Evolutionary conservation across 2,797 vertebrate species (phyloP).

Genomic region (Phrynocephalus vlangalii): DNA sequence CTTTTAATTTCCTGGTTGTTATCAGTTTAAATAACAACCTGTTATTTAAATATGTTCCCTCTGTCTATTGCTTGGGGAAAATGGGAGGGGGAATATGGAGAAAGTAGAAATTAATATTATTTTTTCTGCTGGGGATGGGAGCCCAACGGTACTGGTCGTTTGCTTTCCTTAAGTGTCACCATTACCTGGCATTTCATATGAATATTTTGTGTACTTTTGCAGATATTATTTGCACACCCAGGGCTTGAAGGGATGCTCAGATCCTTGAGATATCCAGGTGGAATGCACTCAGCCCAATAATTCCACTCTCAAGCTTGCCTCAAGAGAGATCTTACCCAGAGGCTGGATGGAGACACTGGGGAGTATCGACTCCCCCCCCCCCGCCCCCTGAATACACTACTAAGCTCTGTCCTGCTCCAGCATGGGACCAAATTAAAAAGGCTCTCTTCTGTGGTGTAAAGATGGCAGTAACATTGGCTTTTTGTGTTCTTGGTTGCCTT

Average conservation of each 20-base stretch:
- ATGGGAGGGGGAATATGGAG: background rate
- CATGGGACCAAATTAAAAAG: no score
- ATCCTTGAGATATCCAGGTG: no score
- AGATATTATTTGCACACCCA: background rate
- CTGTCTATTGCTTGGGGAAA: slow-evolving; percentile 38
- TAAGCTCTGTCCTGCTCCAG: no score
- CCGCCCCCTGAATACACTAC: no score
- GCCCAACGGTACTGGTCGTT: background rate
- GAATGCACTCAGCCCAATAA: no score
- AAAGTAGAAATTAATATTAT: slow-evolving; percentile 22
- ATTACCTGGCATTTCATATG: background rate
- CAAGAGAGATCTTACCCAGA: no score
- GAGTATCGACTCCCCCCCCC: no score
- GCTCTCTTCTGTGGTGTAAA: no score
- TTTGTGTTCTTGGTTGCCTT: no score
- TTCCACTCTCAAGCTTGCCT: no score
- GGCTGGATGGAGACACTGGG: no score
- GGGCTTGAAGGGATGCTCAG: background rate
- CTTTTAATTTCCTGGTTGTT: slow-evolving; percentile 72
- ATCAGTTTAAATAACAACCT: slow-evolving; percentile 57
- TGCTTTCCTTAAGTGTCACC: background rate
- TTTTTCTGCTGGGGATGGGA: slow-evolving; percentile 25
- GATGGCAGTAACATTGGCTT: no score
- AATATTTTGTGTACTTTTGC: background rate
- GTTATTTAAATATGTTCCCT: slow-evolving; percentile 64